A percentile compares a stretch with the other conserved stretches of the same genome.
phyloP scores from a whole-genome alignment of 2,113 vertebrate genomes.

The Phainopepla nitens region DNA sequence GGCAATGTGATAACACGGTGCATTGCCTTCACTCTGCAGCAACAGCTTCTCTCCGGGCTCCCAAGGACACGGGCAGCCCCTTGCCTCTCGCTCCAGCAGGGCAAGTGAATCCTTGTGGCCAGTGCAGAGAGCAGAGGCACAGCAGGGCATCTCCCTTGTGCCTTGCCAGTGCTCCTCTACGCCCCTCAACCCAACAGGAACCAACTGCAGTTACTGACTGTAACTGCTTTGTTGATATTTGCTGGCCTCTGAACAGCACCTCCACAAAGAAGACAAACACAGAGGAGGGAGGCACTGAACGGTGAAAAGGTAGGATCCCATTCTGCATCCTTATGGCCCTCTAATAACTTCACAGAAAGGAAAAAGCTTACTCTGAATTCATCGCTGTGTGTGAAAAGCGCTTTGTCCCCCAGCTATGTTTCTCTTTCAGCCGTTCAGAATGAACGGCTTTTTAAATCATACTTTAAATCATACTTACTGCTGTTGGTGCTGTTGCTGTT shows the following conservation, averaged over 20 bases:
- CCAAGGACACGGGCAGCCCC: neutral
- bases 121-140: neutral
- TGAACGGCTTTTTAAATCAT: neutral
- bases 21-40: neutral
- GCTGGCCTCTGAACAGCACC: neutral
- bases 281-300: neutral
- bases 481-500: neutral
- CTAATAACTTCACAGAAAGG: neutral
- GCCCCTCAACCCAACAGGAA: neutral
- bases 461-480: neutral
- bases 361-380: neutral
- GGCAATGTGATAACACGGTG: fast-evolving
- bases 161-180: neutral
- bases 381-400: neutral
- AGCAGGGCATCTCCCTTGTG: fast-evolving
- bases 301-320: neutral
- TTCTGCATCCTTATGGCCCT: neutral
- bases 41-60: neutral
- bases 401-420: neutral
- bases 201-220: neutral
- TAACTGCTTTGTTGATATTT: neutral
- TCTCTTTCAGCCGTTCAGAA: neutral
- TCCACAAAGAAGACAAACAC: fast-evolving
- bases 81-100: fast-evolving
- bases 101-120: fast-evolving